These are phyloP conservation scores for Ornithorhynchus anatinus DNA, from an alignment of 2,113 vertebrate genomes.

Conservation along the genomic window DNA sequence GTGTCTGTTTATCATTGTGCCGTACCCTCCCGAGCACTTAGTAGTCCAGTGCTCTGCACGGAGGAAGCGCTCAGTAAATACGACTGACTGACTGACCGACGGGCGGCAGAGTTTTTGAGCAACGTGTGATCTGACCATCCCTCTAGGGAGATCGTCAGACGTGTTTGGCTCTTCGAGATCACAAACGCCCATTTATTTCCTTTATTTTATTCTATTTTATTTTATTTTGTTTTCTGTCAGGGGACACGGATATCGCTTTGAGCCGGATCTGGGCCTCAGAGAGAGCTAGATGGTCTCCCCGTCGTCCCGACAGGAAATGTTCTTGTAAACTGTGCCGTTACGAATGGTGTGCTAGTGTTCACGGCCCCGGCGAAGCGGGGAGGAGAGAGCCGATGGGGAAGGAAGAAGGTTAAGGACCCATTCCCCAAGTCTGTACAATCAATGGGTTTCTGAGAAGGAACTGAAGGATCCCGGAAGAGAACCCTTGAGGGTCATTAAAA, in stretches of 20 bases:
- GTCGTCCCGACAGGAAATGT: conserved; percentile 61
- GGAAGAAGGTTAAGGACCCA: conserved; percentile 59
- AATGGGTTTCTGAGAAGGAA: conserved; percentile 70
- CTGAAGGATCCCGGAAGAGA: conserved; percentile 73
- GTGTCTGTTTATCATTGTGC: too few relatives aligned
- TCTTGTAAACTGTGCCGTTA: conserved; percentile 62
- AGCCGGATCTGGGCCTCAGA: conserved; percentile 63
- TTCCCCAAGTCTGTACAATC: conserved; percentile 74
- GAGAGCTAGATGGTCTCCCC: conserved; percentile 47
- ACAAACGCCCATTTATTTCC: conserved; percentile 43
- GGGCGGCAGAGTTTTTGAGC: too few relatives aligned
- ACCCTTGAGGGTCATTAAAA: conserved; percentile 71
- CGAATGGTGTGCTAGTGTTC: conserved; percentile 66
- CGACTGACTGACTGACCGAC: too few relatives aligned
- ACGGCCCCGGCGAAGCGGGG: conserved; percentile 57
- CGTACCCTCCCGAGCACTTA: too few relatives aligned
- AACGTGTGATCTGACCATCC: too few relatives aligned
- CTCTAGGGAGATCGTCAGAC: too few relatives aligned
- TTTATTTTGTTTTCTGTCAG: conserved; percentile 36
- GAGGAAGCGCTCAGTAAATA: too few relatives aligned
- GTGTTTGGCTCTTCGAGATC: too few relatives aligned
- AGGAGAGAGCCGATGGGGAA: conserved; percentile 50
- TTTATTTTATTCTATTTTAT: conserved; percentile 39
- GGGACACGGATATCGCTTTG: conserved; percentile 56
- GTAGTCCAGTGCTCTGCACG: too few relatives aligned